Percentiles rank a stretch among this genome's conserved stretches.
These are phyloP conservation scores for Pachycephus smyrnensis DNA, from an alignment of 2,888 invertebrate species.

Conservation along the genomic window DNA sequence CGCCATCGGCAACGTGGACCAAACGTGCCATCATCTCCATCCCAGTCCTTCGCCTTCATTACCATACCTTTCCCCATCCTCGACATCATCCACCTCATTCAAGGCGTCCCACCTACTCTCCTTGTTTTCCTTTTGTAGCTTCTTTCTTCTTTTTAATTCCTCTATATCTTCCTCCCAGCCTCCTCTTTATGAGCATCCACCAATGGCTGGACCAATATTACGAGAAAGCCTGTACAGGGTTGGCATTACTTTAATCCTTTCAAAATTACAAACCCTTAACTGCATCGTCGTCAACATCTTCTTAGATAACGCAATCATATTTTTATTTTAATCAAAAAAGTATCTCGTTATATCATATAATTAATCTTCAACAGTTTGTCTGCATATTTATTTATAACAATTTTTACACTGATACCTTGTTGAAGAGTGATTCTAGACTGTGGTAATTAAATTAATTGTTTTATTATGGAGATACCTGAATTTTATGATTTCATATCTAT, in stretches of 20 bases:
- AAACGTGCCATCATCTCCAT: slow-evolving; percentile 31
- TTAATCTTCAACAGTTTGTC: too few relatives aligned
- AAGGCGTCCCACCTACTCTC: slow-evolving; percentile 12
- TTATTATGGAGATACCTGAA: too few relatives aligned
- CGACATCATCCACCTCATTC: slow-evolving; percentile 11
- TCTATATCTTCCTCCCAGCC: neutral
- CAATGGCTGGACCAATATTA: neutral
- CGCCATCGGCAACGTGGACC: slow-evolving; percentile 31
- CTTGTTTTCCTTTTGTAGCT: neutral
- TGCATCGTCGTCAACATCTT: too few relatives aligned
- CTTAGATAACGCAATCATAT: too few relatives aligned
- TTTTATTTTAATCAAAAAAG: too few relatives aligned
- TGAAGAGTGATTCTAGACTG: neutral
- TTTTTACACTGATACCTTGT: neutral
- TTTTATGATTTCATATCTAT: too few relatives aligned
- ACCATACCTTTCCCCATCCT: slow-evolving; percentile 26
- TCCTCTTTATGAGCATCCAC: neutral
- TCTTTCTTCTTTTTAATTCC: neutral
- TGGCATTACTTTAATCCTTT: neutral
- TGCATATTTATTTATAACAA: neutral
- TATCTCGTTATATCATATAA: too few relatives aligned
- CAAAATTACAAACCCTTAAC: too few relatives aligned
- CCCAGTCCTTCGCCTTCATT: slow-evolving; percentile 28
- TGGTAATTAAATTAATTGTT: neutral
- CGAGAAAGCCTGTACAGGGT: neutral